Evolutionary conservation across 1,140 invertebrate genomes (phyloP).

Genomic region (Megathymus violae): DNA sequence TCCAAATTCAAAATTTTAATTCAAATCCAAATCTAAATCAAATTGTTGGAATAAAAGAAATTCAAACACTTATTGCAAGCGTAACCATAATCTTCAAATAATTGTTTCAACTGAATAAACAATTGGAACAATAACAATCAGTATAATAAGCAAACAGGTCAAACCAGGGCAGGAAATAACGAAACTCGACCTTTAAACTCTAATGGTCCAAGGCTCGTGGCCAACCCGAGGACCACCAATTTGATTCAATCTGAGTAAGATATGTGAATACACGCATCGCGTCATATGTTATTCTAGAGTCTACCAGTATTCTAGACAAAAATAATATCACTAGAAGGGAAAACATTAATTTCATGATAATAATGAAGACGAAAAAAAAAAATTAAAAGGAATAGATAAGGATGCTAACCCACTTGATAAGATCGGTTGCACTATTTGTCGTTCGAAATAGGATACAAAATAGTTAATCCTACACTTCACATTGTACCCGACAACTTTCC

Average conservation of each 20-base stretch:
- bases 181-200: slow-evolving; percentile 39
- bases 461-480: slow-evolving; percentile 32
- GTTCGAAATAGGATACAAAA: slow-evolving; percentile 36
- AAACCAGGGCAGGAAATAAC: neutral
- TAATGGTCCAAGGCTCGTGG: slow-evolving; percentile 33
- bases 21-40: neutral
- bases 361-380: slow-evolving; percentile 31
- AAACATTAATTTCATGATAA: slow-evolving; percentile 24
- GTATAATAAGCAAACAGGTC: slow-evolving; percentile 1
- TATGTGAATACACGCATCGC: slow-evolving; percentile 31
- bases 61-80: neutral
- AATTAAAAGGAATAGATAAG: slow-evolving; percentile 39
- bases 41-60: slow-evolving; percentile 15
- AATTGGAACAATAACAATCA: slow-evolving; percentile 19
- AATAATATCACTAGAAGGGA: slow-evolving; percentile 2
- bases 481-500: slow-evolving; percentile 40
- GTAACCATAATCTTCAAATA: neutral
- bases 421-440: slow-evolving; percentile 15
- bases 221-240: slow-evolving; percentile 27
- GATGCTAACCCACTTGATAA: slow-evolving; percentile 32
- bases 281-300: slow-evolving; percentile 19
- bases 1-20: neutral
- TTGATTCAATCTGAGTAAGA: slow-evolving; percentile 35
- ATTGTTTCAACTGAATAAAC: neutral
- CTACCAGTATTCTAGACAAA: slow-evolving; percentile 15